A percentile compares a stretch with the other conserved stretches of the same genome.
These are phyloP conservation scores for Ovis aries DNA, from an alignment of 2,113 vertebrate genomes.

Conservation along the genomic window DNA sequence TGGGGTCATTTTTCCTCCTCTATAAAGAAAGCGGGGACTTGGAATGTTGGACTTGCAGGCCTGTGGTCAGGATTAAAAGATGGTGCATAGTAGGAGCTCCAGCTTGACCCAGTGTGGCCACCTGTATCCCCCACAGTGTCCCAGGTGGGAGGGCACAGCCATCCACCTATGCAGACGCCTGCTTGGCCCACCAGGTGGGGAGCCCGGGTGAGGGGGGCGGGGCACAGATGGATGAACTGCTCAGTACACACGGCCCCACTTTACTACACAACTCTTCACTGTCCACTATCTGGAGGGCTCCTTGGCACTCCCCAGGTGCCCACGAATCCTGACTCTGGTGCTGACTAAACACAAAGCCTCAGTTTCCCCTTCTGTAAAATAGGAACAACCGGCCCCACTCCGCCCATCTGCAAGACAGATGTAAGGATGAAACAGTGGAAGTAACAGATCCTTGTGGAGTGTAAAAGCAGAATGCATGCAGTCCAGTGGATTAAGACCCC, in stretches of 20 bases:
- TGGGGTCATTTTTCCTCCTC: too few relatives aligned
- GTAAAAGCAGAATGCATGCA: not conserved
- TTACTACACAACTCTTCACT: not conserved
- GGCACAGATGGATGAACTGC: not conserved
- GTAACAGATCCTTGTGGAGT: not conserved
- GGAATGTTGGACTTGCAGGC: too few relatives aligned
- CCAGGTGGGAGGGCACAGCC: not conserved
- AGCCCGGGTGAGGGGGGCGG: not conserved
- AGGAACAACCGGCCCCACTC: not conserved
- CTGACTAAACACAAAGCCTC: not conserved
- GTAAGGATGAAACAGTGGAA: not conserved
- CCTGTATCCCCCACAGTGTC: too few relatives aligned
- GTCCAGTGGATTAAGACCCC: not conserved
- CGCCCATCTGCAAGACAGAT: not conserved
- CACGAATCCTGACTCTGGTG: not conserved
- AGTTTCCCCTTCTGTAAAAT: not conserved
- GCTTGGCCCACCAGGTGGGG: not conserved
- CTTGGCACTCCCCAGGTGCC: not conserved
- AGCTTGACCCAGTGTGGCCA: not conserved
- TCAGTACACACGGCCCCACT: fast-evolving
- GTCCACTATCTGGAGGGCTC: not conserved
- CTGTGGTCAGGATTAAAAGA: not conserved
- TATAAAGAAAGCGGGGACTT: not conserved
- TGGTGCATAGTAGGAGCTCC: not conserved
- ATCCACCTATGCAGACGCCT: not conserved